A percentile compares a stretch with the other conserved stretches of the same genome.
Evolutionary conservation across 2,113 vertebrate species (phyloP).

Genomic region (Trichomycterus rosablanca): DNA sequence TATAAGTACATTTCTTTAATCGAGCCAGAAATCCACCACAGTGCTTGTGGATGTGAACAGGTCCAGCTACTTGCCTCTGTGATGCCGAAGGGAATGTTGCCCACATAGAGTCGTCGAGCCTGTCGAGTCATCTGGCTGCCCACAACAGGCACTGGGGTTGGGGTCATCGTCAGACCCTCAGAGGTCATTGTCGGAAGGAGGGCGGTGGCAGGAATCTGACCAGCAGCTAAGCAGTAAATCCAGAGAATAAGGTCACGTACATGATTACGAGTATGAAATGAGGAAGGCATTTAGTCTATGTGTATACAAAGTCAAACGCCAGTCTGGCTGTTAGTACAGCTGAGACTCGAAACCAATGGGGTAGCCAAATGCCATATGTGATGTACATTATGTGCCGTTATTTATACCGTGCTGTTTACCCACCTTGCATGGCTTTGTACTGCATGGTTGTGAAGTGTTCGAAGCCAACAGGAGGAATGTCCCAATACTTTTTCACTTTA

Average conservation of each 20-base stretch:
- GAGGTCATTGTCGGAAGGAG: conserved; percentile 89
- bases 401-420: too few species aligned
- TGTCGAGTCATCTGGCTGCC: conserved; percentile 93
- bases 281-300: too few species aligned
- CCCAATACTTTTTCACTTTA: conserved; percentile 90
- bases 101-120: conserved; percentile 85
- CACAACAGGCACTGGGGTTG: conserved; percentile 85
- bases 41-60: too few species aligned
- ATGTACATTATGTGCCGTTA: too few species aligned
- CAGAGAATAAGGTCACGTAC: too few species aligned
- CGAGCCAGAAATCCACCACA: too few species aligned
- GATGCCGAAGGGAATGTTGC: conserved; percentile 90
- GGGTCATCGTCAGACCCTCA: conserved; percentile 83
- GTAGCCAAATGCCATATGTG: too few species aligned
- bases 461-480: conserved; percentile 84
- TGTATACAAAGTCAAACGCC: too few species aligned
- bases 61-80: conserved; percentile 81
- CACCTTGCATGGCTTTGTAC: conserved; percentile 96
- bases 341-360: too few species aligned
- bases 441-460: conserved; percentile 92
- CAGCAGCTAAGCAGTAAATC: conserved; percentile 72
- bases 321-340: too few species aligned
- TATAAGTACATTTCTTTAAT: too few species aligned
- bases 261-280: too few species aligned
- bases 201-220: conserved; percentile 88